These are phyloP conservation scores for Leptinotarsa undecemlineata DNA, from an alignment of 1,140 invertebrate species.

Conservation along the genomic window DNA sequence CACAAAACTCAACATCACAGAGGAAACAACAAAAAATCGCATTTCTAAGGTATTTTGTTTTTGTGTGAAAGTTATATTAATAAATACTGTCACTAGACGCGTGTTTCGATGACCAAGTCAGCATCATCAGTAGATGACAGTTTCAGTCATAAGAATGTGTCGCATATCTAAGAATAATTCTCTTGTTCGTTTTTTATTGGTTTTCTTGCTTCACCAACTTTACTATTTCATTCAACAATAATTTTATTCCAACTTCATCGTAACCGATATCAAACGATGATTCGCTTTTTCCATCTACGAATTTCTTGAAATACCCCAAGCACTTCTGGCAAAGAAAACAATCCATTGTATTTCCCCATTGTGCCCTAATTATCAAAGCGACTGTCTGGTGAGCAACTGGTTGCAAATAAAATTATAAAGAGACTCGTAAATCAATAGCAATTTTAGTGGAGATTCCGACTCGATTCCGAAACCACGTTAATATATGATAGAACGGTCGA, in stretches of 20 bases:
- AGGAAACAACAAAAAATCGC: too few species aligned
- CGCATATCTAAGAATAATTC: too few species aligned
- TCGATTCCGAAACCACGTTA: slow-evolving; percentile 33
- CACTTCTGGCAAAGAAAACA: slow-evolving; percentile 5
- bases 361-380: slow-evolving; percentile 37
- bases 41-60: too few species aligned
- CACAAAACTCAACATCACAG: too few species aligned
- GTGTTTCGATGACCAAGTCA: too few species aligned
- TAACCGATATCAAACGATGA: neutral
- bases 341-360: slow-evolving; percentile 4
- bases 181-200: too few species aligned
- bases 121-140: too few species aligned
- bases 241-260: neutral
- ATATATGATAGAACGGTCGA: slow-evolving; percentile 37
- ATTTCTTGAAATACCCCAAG: neutral
- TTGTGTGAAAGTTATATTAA: too few species aligned
- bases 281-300: neutral
- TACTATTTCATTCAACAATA: too few species aligned
- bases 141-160: too few species aligned
- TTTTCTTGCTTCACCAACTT: too few species aligned
- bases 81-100: too few species aligned
- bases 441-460: slow-evolving; percentile 43
- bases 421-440: slow-evolving; percentile 45
- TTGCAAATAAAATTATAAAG: slow-evolving; percentile 41
- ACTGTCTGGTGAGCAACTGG: slow-evolving; percentile 41